A percentile compares a stretch with the other conserved stretches of the same genome.
Conservation (phyloP, 2,888 invertebrate genomes). For the Apodemia mormo region DNA sequence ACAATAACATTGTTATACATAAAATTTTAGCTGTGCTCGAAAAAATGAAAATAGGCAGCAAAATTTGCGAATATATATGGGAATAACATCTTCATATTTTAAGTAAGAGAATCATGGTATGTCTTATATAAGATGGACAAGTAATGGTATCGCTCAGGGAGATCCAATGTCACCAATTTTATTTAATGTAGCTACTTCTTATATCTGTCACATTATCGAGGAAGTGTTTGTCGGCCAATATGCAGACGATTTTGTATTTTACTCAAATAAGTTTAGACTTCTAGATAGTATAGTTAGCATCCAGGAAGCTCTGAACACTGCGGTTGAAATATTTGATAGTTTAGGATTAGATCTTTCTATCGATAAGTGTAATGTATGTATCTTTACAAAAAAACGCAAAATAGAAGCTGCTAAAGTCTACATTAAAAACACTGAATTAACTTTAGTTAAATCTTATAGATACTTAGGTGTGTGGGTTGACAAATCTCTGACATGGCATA, state of each 20-base stretch:
- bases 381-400: too few relatives aligned
- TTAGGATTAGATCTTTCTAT: background rate
- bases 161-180: background rate
- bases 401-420: too few relatives aligned
- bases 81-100: background rate
- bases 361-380: background rate
- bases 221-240: background rate
- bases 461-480: too few relatives aligned
- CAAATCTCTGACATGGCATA: too few relatives aligned
- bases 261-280: background rate
- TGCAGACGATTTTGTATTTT: background rate
- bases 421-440: too few relatives aligned
- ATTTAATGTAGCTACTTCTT: conserved; percentile 1
- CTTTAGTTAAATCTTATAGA: too few relatives aligned
- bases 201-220: background rate
- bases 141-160: background rate
- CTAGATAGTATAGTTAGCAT: background rate
- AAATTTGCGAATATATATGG: too few relatives aligned
- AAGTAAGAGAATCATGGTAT: background rate
- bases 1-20: too few relatives aligned
- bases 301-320: background rate
- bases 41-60: too few relatives aligned
- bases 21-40: too few relatives aligned
- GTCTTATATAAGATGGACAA: background rate
- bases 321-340: background rate